Base-by-base conservation (phyloP, 2,888 invertebrate species). In the Coelopa pilipes region DNA sequence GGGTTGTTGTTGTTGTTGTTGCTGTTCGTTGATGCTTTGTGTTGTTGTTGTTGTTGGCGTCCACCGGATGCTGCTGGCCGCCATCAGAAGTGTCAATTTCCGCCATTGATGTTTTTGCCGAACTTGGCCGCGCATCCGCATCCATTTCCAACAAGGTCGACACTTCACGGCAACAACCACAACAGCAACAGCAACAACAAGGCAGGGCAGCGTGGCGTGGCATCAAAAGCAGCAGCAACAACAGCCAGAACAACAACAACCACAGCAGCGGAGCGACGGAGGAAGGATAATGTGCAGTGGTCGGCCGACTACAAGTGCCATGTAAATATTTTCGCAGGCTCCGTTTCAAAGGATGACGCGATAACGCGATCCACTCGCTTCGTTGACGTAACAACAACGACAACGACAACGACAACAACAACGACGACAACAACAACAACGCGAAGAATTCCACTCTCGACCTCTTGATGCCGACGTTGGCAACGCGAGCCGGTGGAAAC, bases 271-370 rank as follows among this genome's bases (percentile, higher is more conserved):
- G 2, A 34, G 7, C 34, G 34, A 34, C 34, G 34, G 34, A 34
- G 34, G 34, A 34, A 34, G 34, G 34, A 34, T 34, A 34, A 34
- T 34, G 34, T 34, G 34, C 34, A 34, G 34, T 7, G 34, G 34
- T 34, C 34, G n/a, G n/a, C n/a, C n/a, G n/a, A n/a, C n/a, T 59
- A 17, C 60, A 45, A 65, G 72, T 72, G 65, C 55, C 72, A 65
- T 72, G 72, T 72, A 72, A 72, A 72, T 72, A 72, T 72, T 65
- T 53, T 72, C 55, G 65, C 55, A 57, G 19, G 55, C 45, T 62
- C 53, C 53, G 53, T 72, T 72, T 65, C 72, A 72, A 63, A 72
- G 72, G 65, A 63, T 72, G 55, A 72, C 65, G 72, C 68, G 34
- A 68, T n/a, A n/a, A 24, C 55, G 19, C 68, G 24, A 47, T 66